A percentile compares a stretch with the other conserved stretches of the same genome.
Evolutionary conservation across 2,113 vertebrate genomes (phyloP).

Genomic region (Cyphomyrus discorhynchus): DNA sequence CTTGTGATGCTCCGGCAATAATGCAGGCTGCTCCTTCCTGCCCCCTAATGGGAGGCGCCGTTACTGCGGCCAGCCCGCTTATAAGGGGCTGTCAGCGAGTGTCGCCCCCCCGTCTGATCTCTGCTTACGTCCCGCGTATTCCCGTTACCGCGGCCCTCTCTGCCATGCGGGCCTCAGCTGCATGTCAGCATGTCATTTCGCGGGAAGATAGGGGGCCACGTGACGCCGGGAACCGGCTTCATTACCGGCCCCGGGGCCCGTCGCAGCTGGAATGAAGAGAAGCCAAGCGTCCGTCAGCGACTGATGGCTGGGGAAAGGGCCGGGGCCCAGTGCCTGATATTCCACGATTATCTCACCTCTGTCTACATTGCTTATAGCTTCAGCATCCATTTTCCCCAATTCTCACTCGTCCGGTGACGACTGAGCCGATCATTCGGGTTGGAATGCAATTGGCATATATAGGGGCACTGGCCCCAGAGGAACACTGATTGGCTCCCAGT

Average conservation of each 20-base stretch:
- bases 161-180: conserved; percentile 50
- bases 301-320: neutral
- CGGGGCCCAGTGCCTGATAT: neutral
- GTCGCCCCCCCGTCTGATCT: neutral
- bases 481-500: neutral
- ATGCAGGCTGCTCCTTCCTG: neutral
- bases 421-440: neutral
- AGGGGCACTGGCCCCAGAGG: neutral
- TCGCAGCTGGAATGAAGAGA: neutral
- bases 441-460: neutral
- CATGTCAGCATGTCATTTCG: conserved; percentile 44
- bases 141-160: conserved; percentile 42
- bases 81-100: conserved; percentile 30
- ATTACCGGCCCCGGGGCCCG: neutral
- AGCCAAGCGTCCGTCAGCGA: neutral
- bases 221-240: neutral
- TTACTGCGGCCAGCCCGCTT: neutral
- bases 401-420: neutral
- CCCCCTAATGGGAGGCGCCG: conserved; percentile 24
- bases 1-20: neutral
- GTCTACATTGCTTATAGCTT: neutral
- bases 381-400: neutral
- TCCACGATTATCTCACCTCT: neutral
- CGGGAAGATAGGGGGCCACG: conserved; percentile 36
- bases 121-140: conserved; percentile 57